Evolutionary conservation across 2,888 invertebrate species (phyloP).

Genomic region (Yponomeuta evonymella): DNA sequence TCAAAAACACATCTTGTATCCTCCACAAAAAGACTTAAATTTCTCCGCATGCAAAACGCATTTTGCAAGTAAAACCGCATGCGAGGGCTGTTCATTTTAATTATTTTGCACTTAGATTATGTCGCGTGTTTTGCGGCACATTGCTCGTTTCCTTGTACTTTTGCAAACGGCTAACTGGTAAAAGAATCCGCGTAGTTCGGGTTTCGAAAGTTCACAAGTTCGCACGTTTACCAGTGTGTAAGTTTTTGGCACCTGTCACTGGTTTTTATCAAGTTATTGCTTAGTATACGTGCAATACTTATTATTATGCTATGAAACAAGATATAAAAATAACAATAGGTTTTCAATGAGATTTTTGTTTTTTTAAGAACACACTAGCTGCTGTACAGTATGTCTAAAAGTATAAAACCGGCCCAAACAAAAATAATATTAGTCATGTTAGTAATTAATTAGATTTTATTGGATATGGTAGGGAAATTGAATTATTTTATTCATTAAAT

Average conservation of each 20-base stretch:
- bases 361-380: no score
- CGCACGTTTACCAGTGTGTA: neutral
- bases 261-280: neutral
- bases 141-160: neutral
- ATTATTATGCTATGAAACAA: no score
- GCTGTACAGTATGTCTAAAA: no score
- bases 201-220: constrained; percentile 1
- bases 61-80: neutral
- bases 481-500: no score
- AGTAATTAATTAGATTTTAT: no score
- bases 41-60: neutral
- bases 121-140: neutral
- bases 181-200: neutral
- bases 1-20: neutral
- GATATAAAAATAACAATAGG: no score
- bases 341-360: no score
- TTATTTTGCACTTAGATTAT: constrained; percentile 9
- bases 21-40: neutral
- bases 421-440: no score
- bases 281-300: no score
- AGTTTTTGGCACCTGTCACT: neutral
- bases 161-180: neutral
- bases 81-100: constrained; percentile 5
- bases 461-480: no score
- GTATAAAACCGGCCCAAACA: no score